Evolutionary conservation across 2,113 vertebrate species (phyloP).

Genomic region (Merops nubicus): DNA sequence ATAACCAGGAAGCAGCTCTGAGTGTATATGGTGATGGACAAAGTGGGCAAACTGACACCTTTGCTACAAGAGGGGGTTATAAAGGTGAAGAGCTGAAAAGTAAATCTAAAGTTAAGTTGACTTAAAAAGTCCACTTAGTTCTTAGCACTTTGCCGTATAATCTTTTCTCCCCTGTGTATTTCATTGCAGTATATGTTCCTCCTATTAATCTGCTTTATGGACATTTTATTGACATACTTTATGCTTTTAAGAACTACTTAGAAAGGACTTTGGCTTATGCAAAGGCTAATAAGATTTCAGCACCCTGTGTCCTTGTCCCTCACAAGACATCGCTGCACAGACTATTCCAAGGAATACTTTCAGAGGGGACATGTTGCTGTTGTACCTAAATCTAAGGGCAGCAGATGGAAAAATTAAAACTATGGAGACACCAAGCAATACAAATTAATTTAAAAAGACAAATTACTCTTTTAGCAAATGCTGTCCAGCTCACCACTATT

Average conservation of each 20-base stretch:
- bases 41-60: neutral
- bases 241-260: neutral
- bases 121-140: neutral
- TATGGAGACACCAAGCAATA: neutral
- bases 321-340: neutral
- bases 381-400: neutral
- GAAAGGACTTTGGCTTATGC: neutral
- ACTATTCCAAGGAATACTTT: neutral
- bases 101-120: neutral
- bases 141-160: neutral
- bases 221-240: neutral
- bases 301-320: neutral
- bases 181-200: neutral
- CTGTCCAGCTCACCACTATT: neutral
- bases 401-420: conserved; percentile 18
- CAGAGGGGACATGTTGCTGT: neutral
- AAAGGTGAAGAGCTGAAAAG: neutral
- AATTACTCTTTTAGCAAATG: neutral
- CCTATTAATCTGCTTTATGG: neutral
- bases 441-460: neutral
- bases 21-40: neutral
- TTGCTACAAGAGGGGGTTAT: neutral
- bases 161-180: neutral
- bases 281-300: neutral
- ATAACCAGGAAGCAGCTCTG: neutral